Conservation (phyloP, 1,140 invertebrate genomes). For the Listronotus bonariensis region DNA sequence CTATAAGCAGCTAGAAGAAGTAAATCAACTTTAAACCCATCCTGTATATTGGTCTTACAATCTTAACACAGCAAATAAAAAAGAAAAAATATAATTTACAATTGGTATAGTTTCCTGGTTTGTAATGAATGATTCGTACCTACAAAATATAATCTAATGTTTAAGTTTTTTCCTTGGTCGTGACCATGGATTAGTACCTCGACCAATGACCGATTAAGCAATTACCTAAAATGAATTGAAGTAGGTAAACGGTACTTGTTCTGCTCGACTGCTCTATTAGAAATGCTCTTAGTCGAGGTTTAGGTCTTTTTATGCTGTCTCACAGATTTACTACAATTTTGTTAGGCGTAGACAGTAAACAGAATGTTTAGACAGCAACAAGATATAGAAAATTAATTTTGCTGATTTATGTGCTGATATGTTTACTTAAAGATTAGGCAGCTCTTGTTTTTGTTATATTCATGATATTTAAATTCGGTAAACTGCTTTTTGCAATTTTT, state of each 20-base stretch:
- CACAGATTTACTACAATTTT: conserved; percentile 12
- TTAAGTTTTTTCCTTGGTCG: conserved; percentile 19
- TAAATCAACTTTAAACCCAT: too few species aligned
- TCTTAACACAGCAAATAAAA: too few species aligned
- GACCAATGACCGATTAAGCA: conserved; percentile 28
- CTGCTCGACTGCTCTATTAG: conserved; percentile 29
- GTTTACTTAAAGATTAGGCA: background rate
- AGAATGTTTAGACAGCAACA: conserved; percentile 25
- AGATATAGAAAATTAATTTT: conserved; percentile 15
- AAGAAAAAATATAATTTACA: too few species aligned
- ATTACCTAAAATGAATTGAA: conserved; percentile 33
- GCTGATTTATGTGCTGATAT: too few species aligned
- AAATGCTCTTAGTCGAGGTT: conserved; percentile 23
- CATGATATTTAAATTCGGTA: too few species aligned
- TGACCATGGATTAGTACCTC: conserved; percentile 30
- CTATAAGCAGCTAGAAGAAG: too few species aligned
- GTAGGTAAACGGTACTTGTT: conserved; percentile 38
- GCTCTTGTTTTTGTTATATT: background rate
- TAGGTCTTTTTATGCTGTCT: conserved; percentile 31
- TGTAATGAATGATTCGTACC: too few species aligned
- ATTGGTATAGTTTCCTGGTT: too few species aligned
- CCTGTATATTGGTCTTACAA: too few species aligned
- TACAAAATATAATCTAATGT: too few species aligned
- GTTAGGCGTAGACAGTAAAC: conserved; percentile 16
- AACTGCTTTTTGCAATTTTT: too few species aligned